Evolutionary conservation across 1,140 invertebrate genomes (phyloP).

Genomic region (Pomacea maculata): DNA sequence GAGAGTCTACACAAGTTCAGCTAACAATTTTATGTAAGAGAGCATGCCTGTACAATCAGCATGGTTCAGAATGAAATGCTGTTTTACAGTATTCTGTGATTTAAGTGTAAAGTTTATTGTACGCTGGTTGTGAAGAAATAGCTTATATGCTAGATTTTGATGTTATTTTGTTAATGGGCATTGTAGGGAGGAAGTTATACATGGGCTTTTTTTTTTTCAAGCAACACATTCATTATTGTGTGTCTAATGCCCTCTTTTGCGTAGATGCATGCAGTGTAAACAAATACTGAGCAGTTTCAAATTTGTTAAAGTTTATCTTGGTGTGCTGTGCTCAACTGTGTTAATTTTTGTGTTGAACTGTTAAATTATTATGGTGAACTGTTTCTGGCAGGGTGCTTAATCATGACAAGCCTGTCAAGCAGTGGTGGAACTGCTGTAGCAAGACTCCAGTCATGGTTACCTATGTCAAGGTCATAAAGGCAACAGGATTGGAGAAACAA

Average conservation of each 20-base stretch:
- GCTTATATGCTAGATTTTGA: not conserved
- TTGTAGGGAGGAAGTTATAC: too few relatives aligned
- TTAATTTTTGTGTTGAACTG: too few relatives aligned
- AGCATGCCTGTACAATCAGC: not conserved
- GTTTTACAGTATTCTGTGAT: not conserved
- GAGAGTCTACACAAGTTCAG: conserved; percentile 69
- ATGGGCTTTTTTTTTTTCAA: too few relatives aligned
- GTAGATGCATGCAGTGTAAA: too few relatives aligned
- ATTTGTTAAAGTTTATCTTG: too few relatives aligned
- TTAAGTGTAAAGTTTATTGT: too few relatives aligned
- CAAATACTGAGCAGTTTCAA: too few relatives aligned
- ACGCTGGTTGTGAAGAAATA: not conserved
- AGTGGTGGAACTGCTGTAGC: conserved; percentile 52
- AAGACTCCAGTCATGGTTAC: conserved; percentile 60
- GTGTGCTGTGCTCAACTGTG: too few relatives aligned
- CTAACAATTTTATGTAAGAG: conserved; percentile 59
- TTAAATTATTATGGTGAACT: too few relatives aligned
- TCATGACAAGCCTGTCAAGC: conserved; percentile 48
- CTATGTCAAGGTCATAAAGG: conserved; percentile 63
- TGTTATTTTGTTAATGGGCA: not conserved
- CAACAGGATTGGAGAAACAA: conserved; percentile 66
- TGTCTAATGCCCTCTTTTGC: too few relatives aligned
- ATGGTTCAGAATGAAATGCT: not conserved
- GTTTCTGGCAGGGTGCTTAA: conserved; percentile 36
- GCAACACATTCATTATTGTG: too few relatives aligned